Evolutionary conservation across 2,888 invertebrate species (phyloP), one percentile per base, ranked within the genome.

Genomic region (Lasioglossum vierecki): DNA sequence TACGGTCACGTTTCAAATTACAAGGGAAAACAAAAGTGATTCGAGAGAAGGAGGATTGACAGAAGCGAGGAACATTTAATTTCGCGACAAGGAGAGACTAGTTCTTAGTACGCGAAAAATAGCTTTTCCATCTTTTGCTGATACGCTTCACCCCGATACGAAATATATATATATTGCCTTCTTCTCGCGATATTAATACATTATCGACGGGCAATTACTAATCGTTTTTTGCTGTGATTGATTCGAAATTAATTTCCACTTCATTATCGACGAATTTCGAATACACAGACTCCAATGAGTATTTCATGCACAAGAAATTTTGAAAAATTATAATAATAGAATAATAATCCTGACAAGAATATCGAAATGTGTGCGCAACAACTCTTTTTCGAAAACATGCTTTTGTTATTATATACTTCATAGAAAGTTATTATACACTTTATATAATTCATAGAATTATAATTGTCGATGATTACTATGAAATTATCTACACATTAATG

Each of bases 1-100:
- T 60, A 79, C 70, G 60, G 74, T 82, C 80, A 74, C 82, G 79
- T 74, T 82, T 79, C 68, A 82, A 82, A 79, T 79, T 82, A 57
- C 57, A 82, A 82, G 74, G 71, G 49, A 26, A 60, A 79, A 68
- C 11, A 74, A 68, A 68, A 39, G 70, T 79, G 73, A 79, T 60
- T 49, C 68, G 11, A 9, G 22, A 9, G 9, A 30, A 68, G 46
- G 46, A 35, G 39, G 70, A 60, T 70, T 39, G 57, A 73, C 49
- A 2, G 30, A 79, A 75, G 57, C 60, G 60, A 41, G 15, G 18
- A 22, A 35, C 26, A 35, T 79, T 79, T 68, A 68, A 57, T 73
- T 44, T 46, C 26, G 66, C 39, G 35, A 66, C 49, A n/a, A 70
- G 57, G n/a, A 70, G 44, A 30, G n/a, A 39, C 30, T 53, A 68